phyloP scores from a whole-genome alignment of 2,113 vertebrate species.

The Heliornis fulica region DNA sequence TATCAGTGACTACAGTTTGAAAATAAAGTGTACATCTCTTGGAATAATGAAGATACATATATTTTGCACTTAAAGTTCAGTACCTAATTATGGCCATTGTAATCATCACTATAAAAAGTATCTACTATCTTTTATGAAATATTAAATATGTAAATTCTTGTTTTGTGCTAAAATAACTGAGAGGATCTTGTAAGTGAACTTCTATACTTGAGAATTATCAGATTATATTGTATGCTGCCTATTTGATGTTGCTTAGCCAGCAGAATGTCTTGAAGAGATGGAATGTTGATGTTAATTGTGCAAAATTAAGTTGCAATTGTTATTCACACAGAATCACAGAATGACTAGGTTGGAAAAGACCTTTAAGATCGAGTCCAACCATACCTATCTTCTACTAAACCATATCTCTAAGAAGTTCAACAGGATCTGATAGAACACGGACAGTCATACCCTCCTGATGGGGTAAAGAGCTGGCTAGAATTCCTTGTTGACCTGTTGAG shows the following conservation, averaged over 20 bases:
- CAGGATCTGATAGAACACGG: too few species aligned
- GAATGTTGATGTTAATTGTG: not conserved
- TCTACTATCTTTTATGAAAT: not conserved
- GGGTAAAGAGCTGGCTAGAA: not conserved
- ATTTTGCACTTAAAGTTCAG: not conserved
- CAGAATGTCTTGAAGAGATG: not conserved
- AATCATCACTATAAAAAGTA: not conserved
- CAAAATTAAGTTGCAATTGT: not conserved
- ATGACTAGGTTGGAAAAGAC: too few species aligned
- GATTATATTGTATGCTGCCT: not conserved
- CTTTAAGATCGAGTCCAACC: too few species aligned
- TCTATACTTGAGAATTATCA: not conserved
- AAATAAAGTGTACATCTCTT: not conserved
- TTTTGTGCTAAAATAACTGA: not conserved
- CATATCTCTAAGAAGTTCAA: too few species aligned
- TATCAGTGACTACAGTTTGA: not conserved
- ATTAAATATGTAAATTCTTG: not conserved
- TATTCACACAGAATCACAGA: too few species aligned
- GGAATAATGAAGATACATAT: not conserved
- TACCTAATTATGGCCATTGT: not conserved
- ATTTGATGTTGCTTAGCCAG: not conserved
- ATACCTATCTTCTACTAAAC: too few species aligned
- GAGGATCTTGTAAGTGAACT: not conserved
- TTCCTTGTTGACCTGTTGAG: not conserved
- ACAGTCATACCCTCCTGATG: not conserved